Conservation (phyloP, 2,888 invertebrate species). For the Mycogona germanica region DNA sequence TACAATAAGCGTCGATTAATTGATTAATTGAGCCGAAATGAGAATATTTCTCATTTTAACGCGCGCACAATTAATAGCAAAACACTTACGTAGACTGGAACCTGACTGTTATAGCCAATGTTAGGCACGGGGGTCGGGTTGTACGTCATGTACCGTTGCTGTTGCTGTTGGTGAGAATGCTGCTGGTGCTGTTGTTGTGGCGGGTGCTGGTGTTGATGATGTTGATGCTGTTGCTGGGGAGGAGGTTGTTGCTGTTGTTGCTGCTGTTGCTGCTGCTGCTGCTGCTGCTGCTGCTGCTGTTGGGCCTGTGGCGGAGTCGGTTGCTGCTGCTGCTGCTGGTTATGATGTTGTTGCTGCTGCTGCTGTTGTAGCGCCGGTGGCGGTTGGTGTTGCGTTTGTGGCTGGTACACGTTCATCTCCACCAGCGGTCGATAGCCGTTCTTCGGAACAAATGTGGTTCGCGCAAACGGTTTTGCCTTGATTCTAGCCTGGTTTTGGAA, state of each 20-base stretch:
- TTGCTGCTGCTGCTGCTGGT: too few relatives aligned
- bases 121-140: slow-evolving; percentile 19
- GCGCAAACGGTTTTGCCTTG: slow-evolving; percentile 58
- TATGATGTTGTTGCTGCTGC: too few relatives aligned
- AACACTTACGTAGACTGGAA: slow-evolving; percentile 19
- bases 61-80: too few relatives aligned
- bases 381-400: slow-evolving; percentile 25
- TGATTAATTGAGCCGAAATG: not conserved
- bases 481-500: slow-evolving; percentile 46
- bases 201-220: too few relatives aligned
- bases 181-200: slow-evolving; percentile 24
- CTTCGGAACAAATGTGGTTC: slow-evolving; percentile 50
- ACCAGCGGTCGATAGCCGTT: slow-evolving; percentile 54
- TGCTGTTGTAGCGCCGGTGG: slow-evolving; percentile 29
- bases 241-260: too few relatives aligned
- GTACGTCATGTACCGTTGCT: slow-evolving; percentile 20
- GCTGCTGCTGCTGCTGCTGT: too few relatives aligned
- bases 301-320: too few relatives aligned
- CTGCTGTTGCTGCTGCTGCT: too few relatives aligned
- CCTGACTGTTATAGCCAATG: slow-evolving; percentile 18
- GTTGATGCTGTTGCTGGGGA: too few relatives aligned
- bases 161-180: slow-evolving; percentile 21
- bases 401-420: slow-evolving; percentile 19
- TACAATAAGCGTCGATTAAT: not conserved
- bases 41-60: too few relatives aligned